Evolutionary conservation across 2,888 invertebrate species (phyloP), one percentile per base, ranked within the genome.

Genomic region (Scrobipalpa atriplicella): DNA sequence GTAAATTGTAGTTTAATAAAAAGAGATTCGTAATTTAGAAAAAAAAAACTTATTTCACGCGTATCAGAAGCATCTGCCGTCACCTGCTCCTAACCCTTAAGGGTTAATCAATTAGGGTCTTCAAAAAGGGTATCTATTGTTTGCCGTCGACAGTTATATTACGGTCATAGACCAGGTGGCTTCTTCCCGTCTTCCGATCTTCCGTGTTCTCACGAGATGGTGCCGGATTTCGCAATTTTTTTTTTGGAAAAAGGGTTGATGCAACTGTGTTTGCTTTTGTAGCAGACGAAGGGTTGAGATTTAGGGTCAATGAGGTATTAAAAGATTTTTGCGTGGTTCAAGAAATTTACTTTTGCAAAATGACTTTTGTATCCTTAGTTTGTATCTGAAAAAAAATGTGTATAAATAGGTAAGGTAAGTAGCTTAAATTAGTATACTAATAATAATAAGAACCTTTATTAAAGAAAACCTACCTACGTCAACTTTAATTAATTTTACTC

Each of bases 31-130:
- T 18, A 75, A 69, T 78, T 29, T 56, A 21, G 0, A 19, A 29
- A 56, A 81, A 78, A 81, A 85, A 84, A 85, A 78, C 89, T 86
- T 86, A 92, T 92, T 92, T 92, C 89, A 92, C 89, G 92, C 86
- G 85, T 80, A 90, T 91, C 84, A 87, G 82, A 81, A 81, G 84
- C 91, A 90, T 89, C 90, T 91, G 90, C 85, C 83, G 79, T 78
- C 92, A 91, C 92, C 92, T 91, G 90, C 84, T 73, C 77, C 74
- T 85, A 86, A 85, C 85, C 86, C 84, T 83, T 58, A 58, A 58
- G 58, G 58, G 58, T 58, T 58, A 58, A 58, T 58, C 58, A 58
- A 54, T 64, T 73, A 72, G 80, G 83, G 82, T 81, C 79, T 75
- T 72, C 84, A 86, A 73, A 85, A 90, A 89, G 88, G 89, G 90